Conservation (phyloP, 2,113 vertebrate species). For the Cyprinodon tularosa region DNA sequence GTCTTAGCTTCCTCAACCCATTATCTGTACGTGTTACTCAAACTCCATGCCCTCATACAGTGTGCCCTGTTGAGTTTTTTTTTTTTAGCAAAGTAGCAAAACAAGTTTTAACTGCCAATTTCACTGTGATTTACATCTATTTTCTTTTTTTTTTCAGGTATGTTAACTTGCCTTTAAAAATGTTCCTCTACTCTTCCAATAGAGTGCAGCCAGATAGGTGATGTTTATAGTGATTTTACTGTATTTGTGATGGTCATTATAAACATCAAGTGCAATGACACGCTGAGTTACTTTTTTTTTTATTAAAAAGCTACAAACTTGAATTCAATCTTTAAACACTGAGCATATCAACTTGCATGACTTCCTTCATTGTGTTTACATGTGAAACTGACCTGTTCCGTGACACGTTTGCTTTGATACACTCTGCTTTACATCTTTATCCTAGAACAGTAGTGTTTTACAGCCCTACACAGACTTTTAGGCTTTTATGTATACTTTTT, state of each 20-base stretch:
- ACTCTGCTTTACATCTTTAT: constrained; percentile 5
- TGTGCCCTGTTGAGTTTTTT: not conserved
- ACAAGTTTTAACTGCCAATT: not conserved
- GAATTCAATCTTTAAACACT: no score
- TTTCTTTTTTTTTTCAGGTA: not conserved
- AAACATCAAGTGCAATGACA: no score
- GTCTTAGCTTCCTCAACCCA: constrained; percentile 46
- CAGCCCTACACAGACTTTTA: not conserved
- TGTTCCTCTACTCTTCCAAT: no score
- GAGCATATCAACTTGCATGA: not conserved
- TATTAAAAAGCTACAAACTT: not conserved
- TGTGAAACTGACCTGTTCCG: constrained; percentile 29
- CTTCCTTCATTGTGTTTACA: constrained; percentile 13
- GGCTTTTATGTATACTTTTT: not conserved
- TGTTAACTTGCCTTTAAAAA: not conserved
- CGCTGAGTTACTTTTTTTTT: no score
- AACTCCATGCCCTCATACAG: not conserved
- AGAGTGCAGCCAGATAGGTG: no score
- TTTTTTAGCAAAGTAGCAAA: not conserved
- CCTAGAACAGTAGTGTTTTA: constrained; percentile 25
- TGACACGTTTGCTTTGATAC: constrained; percentile 3
- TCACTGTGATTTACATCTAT: not conserved
- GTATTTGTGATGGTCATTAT: not conserved
- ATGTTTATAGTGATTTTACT: not conserved
- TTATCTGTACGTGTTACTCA: constrained; percentile 24